Evolutionary conservation across 1,140 invertebrate species (phyloP).

Genomic region (Idris sp.): DNA sequence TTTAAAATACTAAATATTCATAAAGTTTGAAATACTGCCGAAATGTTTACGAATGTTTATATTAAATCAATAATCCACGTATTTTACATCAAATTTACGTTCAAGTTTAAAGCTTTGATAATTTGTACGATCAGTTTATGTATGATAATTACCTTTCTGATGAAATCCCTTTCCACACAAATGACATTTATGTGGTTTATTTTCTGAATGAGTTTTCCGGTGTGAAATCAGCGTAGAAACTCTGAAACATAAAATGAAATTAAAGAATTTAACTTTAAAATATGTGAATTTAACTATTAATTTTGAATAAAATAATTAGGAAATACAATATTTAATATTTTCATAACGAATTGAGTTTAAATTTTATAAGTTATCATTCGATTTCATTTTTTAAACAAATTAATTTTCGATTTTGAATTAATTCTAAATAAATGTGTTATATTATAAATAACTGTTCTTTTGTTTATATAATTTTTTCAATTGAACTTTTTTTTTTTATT

Average conservation of each 20-base stretch:
- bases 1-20: no score
- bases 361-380: no score
- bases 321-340: no score
- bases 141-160: constrained; percentile 82
- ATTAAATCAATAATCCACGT: constrained; percentile 40
- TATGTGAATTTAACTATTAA: neutral
- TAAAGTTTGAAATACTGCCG: no score
- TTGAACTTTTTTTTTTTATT: no score
- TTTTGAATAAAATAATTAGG: neutral
- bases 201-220: constrained; percentile 85
- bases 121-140: constrained; percentile 46
- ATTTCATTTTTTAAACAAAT: no score
- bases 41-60: constrained; percentile 30
- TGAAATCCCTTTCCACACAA: constrained; percentile 87
- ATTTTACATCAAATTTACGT: constrained; percentile 41
- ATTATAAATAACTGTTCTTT: no score
- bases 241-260: constrained; percentile 68
- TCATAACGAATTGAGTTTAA: no score
- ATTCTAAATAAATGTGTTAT: no score
- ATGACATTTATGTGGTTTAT: constrained; percentile 85
- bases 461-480: no score
- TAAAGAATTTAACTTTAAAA: constrained; percentile 6
- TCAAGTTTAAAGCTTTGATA: constrained; percentile 49
- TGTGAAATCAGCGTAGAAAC: constrained; percentile 87
- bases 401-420: no score